Conservation (phyloP, 2,797 vertebrate genomes). For the Cephalopachus bancanus region DNA sequence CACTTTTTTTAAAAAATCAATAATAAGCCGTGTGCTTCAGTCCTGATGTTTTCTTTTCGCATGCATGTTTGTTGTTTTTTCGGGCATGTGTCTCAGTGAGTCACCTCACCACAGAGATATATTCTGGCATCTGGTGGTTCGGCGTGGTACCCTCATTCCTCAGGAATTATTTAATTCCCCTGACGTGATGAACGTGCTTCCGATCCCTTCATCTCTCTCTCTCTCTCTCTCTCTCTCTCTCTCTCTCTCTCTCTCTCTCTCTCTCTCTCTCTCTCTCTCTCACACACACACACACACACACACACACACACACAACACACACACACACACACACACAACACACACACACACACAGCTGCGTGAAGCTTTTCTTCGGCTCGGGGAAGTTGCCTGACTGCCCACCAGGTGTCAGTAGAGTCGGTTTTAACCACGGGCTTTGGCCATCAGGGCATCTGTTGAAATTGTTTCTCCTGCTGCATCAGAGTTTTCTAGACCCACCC, state of each 20-base stretch:
- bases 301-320: background rate
- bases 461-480: background rate
- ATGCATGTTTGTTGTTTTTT: slow-evolving; percentile 61
- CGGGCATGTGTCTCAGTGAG: slow-evolving; percentile 72
- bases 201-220: background rate
- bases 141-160: slow-evolving; percentile 67
- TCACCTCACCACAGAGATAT: slow-evolving; percentile 82
- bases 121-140: slow-evolving; percentile 80
- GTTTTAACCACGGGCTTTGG: background rate
- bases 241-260: too few species aligned
- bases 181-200: slow-evolving; percentile 13
- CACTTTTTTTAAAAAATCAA: background rate
- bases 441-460: background rate
- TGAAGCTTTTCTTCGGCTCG: background rate
- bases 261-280: too few species aligned
- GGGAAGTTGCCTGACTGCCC: slow-evolving; percentile 58
- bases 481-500: background rate
- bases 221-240: too few species aligned
- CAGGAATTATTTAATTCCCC: slow-evolving; percentile 58
- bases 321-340: background rate
- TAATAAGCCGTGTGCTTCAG: background rate
- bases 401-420: slow-evolving; percentile 81
- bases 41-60: slow-evolving; percentile 52
- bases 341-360: background rate
- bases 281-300: too few species aligned